Evolutionary conservation across 2,113 vertebrate species (phyloP), one percentile per base, ranked within the genome.

Genomic region (Nibea coibor): DNA sequence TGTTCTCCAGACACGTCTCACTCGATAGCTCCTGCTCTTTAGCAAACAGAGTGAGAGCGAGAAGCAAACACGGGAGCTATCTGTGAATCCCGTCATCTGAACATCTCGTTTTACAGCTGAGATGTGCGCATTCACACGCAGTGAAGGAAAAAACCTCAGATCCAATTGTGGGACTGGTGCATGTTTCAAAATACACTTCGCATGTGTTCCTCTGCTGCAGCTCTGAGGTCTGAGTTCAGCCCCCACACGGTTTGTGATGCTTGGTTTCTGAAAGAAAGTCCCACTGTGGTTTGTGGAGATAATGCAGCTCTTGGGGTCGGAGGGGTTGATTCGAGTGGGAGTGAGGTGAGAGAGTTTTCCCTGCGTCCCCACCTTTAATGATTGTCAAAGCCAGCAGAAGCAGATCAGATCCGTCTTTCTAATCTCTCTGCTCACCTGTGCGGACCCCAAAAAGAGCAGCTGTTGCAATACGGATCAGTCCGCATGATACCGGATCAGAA

Each of bases 31-130:
- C 43, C 66, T 62, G 64, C 66, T 86, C 72, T 82, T 86, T 19
- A 65, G 56, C 84, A 92, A 90, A 92, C 24, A 87, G 19, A 87
- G 35, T 24, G 11, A 73, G 50, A 77, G 56, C 28, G 1, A 57
- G 83, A 62, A 77, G 69, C 77, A 88, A 88, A 84, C 78, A 63
- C 4, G 4, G 17, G n/a, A 22, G 48, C 58, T 31, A 4, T 58
- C 71, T 84, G 66, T 47, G n/a, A 84, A 84, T 72, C 45, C 39
- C 5, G 2, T 64, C 68, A 63, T 63, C 81, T 47, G 57, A 53
- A 4, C 10, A 16, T 80, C 57, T 81, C 56, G 45, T 73, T 78
- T 69, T 63, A 77, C 73, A 64, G 54, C 61, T 57, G 17, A 82
- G 66, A n/a, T 31, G 28, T 65, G 45, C 77, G 43, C 64, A 31